Percentiles rank a stretch among this genome's conserved stretches.
Conservation (phyloP, 2,113 vertebrate species). For the Pluvialis apricaria region DNA sequence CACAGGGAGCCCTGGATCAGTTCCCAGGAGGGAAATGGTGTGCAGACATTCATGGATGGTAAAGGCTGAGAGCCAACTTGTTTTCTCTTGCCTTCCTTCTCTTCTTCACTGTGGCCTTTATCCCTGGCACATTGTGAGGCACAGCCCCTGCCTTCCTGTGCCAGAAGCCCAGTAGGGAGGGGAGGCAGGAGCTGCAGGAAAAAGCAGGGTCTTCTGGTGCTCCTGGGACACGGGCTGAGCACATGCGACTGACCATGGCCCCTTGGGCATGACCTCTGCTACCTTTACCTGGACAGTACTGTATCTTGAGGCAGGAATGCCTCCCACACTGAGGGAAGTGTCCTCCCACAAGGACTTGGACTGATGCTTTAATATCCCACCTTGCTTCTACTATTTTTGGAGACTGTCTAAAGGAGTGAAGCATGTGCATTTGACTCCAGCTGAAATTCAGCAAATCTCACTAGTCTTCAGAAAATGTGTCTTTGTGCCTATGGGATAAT, state of each 20-base stretch:
- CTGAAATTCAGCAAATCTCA: neutral
- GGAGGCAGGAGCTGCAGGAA: neutral
- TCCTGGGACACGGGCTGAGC: neutral
- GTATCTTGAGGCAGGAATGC: neutral
- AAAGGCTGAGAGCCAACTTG: neutral
- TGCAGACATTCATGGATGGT: neutral
- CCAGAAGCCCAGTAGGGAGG: neutral
- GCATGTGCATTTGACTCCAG: neutral
- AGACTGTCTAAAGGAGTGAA: neutral
- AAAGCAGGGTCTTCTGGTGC: neutral
- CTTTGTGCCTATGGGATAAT: neutral
- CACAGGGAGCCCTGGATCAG: neutral
- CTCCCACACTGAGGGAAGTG: fast-evolving
- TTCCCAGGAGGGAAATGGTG: neutral
- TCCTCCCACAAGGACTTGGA: neutral
- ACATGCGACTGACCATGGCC: fast-evolving
- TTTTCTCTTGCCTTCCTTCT: neutral
- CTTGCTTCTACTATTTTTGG: neutral
- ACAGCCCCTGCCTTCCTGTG: neutral
- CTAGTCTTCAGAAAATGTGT: neutral
- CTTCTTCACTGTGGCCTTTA: neutral
- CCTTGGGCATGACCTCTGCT: neutral
- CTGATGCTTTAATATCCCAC: neutral
- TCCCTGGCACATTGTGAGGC: neutral
- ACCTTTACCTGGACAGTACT: neutral